These are phyloP conservation scores for Gulo gulo DNA, from an alignment of 2,113 vertebrate genomes.

Conservation along the genomic window DNA sequence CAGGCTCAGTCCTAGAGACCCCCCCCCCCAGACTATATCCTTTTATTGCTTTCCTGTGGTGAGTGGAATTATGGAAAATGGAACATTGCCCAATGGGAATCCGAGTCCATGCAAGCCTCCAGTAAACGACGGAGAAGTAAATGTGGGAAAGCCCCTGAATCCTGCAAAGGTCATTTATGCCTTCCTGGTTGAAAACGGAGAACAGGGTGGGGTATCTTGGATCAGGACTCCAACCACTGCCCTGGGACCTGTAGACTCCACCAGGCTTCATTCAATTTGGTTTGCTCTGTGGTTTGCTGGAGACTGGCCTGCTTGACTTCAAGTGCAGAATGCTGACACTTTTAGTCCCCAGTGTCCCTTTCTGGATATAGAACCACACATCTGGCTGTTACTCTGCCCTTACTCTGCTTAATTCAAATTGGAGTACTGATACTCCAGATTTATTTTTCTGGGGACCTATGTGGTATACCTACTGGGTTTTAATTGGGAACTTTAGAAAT, in stretches of 20 bases:
- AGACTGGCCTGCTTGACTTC: background rate
- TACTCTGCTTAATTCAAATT: background rate
- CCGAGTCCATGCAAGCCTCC: background rate
- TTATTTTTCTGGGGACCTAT: background rate
- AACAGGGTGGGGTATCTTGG: background rate
- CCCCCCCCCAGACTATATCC: too few relatives aligned
- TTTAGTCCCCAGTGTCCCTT: background rate
- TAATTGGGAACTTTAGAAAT: background rate
- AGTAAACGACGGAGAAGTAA: background rate
- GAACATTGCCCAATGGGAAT: background rate
- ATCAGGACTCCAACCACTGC: background rate
- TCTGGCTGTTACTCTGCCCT: background rate
- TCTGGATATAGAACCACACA: background rate
- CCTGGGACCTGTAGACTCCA: background rate
- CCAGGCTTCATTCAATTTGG: background rate
- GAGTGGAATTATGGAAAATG: background rate
- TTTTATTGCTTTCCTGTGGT: background rate
- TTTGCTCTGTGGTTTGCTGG: background rate
- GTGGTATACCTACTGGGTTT: background rate
- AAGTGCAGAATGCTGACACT: background rate
- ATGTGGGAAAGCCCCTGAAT: background rate
- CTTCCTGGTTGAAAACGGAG: background rate
- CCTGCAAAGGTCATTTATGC: background rate
- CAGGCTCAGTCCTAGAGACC: background rate
- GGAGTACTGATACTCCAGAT: background rate